phyloP scores from a whole-genome alignment of 2,113 vertebrate genomes.

The Erythrocebus patas region DNA sequence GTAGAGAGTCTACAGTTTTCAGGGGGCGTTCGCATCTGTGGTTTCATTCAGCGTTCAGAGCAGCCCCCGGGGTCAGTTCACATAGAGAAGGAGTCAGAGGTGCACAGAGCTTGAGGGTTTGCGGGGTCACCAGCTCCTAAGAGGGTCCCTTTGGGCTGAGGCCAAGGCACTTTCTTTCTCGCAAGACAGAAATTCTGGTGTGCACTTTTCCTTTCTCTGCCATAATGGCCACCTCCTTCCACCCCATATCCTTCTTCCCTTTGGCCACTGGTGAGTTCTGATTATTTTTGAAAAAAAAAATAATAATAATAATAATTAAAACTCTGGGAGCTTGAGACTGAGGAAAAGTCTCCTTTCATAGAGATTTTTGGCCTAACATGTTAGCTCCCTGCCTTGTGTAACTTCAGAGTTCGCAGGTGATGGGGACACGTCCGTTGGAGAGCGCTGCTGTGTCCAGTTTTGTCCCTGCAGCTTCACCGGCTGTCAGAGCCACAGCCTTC shows the following conservation, averaged over 20 bases:
- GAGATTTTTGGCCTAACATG: not conserved
- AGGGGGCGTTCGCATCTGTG: not conserved
- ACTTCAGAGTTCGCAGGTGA: not conserved
- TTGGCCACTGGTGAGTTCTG: not conserved
- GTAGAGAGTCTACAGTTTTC: no score
- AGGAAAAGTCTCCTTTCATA: not conserved
- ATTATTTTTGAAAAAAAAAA: not conserved
- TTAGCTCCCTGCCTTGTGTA: not conserved
- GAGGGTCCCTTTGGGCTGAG: rapidly evolving
- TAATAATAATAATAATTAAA: no score
- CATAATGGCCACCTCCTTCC: not conserved
- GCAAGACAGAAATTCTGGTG: not conserved
- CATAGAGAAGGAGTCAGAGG: not conserved
- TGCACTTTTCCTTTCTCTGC: not conserved
- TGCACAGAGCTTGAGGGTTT: not conserved
- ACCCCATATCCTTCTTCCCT: not conserved
- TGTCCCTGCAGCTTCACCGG: rapidly evolving
- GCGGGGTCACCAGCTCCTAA: not conserved
- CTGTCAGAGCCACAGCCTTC: not conserved
- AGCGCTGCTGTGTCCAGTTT: rapidly evolving
- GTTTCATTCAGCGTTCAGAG: not conserved
- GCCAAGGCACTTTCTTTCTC: not conserved
- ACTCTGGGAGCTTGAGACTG: not conserved
- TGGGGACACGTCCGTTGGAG: not conserved
- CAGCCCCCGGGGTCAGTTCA: not conserved